A percentile compares a stretch with the other conserved stretches of the same genome.
Evolutionary conservation across 37 sponge, comb jelly and placozoan genomes (phyloP).

Genomic region (Halichondria panicea): DNA sequence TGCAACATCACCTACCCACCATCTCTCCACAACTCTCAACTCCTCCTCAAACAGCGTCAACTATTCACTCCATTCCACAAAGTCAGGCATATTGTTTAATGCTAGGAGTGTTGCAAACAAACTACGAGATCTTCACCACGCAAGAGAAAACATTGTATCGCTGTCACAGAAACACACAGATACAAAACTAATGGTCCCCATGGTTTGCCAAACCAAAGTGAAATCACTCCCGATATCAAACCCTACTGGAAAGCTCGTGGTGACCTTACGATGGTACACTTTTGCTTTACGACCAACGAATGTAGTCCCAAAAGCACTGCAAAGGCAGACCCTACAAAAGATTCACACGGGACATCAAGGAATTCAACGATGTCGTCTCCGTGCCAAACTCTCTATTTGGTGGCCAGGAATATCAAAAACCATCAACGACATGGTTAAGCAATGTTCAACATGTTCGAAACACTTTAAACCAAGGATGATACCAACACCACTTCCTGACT

Average conservation of each 20-base stretch:
- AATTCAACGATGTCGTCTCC: conserved; percentile 28
- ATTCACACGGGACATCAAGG: conserved; percentile 58
- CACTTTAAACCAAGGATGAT: conserved; percentile 1
- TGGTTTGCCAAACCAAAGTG: conserved; percentile 19
- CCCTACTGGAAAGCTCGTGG: conserved; percentile 27
- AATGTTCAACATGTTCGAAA: conserved; percentile 31
- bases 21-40: too few species aligned
- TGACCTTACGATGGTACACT: background rate
- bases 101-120: too few species aligned
- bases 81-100: too few species aligned
- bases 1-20: too few species aligned
- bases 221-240: background rate
- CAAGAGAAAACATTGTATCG: too few species aligned
- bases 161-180: too few species aligned
- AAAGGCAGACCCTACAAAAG: conserved; percentile 19
- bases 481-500: conserved; percentile 9
- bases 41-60: too few species aligned
- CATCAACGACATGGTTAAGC: conserved; percentile 32
- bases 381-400: conserved; percentile 33
- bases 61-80: too few species aligned
- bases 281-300: too few species aligned
- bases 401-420: conserved; percentile 43
- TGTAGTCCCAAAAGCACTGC: conserved; percentile 34
- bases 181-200: too few species aligned
- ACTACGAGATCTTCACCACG: too few species aligned